These are phyloP conservation scores for Lasioglossum zephyrum DNA, from an alignment of 2,888 invertebrate genomes.

Conservation along the genomic window DNA sequence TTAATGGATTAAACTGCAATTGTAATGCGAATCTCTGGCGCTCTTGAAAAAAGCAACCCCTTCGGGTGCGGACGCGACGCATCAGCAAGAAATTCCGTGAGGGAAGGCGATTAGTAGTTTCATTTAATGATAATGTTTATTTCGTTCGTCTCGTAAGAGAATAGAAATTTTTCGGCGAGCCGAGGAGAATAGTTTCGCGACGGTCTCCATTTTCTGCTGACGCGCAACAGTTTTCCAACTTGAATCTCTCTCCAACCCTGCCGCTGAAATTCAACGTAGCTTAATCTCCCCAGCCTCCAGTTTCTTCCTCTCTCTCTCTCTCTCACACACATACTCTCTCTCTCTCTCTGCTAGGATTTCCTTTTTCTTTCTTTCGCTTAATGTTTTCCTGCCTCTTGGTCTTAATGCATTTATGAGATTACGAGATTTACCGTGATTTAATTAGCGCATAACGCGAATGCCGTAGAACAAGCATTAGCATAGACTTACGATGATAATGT, in stretches of 20 bases:
- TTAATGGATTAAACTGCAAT: neutral
- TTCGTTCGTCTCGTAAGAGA: neutral
- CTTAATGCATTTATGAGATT: conserved; percentile 55
- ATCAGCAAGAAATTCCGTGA: conserved; percentile 9
- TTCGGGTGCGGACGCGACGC: neutral
- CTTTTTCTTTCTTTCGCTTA: conserved; percentile 27
- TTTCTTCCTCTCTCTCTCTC: neutral
- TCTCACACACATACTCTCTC: no score
- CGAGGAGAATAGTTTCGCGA: conserved; percentile 23
- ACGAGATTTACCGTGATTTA: conserved; percentile 54
- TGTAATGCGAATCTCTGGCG: neutral
- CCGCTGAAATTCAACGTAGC: conserved; percentile 41
- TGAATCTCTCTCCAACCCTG: conserved; percentile 16
- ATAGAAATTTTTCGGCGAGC: conserved; percentile 15
- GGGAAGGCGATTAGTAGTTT: conserved; percentile 15
- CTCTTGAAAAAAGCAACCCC: neutral
- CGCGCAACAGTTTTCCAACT: conserved; percentile 52
- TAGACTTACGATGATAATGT: conserved; percentile 47
- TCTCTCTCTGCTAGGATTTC: neutral
- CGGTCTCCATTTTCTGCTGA: conserved; percentile 41
- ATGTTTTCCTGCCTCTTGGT: conserved; percentile 48
- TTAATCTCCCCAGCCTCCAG: conserved; percentile 30
- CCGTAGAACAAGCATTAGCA: conserved; percentile 55
- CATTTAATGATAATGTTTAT: conserved; percentile 7
- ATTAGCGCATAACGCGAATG: conserved; percentile 56